Evolutionary conservation across 2,113 vertebrate genomes (phyloP).

Genomic region (Phocoena sinus): DNA sequence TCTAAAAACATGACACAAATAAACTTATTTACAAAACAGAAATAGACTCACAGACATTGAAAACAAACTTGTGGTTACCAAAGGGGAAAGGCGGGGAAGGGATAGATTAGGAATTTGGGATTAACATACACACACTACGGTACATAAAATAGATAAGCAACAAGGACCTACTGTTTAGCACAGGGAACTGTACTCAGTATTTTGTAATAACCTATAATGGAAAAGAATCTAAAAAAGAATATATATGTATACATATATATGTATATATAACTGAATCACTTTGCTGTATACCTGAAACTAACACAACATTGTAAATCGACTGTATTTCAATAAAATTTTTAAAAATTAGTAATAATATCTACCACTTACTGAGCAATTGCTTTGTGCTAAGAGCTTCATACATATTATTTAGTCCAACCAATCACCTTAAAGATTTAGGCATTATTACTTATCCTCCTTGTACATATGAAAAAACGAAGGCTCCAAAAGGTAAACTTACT

Average conservation of each 20-base stretch:
- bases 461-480: background rate
- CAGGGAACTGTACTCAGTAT: background rate
- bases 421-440: background rate
- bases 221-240: no score
- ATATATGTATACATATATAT: no score
- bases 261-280: no score
- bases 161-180: background rate
- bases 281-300: no score
- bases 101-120: background rate
- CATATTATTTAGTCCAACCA: background rate
- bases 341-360: background rate
- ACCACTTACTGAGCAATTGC: background rate
- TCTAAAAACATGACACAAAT: background rate
- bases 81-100: background rate
- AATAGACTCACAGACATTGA: background rate
- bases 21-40: background rate
- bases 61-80: background rate
- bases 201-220: background rate
- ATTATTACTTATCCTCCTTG: background rate
- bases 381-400: background rate
- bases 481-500: background rate
- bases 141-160: background rate
- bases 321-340: no score
- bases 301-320: no score
- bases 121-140: background rate